A percentile compares a stretch with the other conserved stretches of the same genome.
Evolutionary conservation across 2,888 invertebrate species (phyloP).

Genomic region (Hofmannophila pseudospretella): DNA sequence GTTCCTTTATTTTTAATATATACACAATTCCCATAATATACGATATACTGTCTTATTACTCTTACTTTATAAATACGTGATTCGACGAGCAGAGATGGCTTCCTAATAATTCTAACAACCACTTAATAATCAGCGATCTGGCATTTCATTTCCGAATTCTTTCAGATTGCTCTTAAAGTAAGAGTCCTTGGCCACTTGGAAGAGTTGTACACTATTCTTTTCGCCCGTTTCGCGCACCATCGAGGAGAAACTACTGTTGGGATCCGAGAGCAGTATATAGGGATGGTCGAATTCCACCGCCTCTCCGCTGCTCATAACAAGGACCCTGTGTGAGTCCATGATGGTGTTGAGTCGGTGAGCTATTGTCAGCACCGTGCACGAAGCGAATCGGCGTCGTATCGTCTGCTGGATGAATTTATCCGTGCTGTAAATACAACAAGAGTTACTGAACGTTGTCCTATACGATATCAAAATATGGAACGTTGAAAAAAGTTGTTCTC

Average conservation of each 20-base stretch:
- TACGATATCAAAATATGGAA: not conserved
- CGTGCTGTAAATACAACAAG: slow-evolving; percentile 41
- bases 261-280: slow-evolving; percentile 76
- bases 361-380: slow-evolving; percentile 92
- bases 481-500: slow-evolving; percentile 35
- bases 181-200: slow-evolving; percentile 53
- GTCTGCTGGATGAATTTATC: slow-evolving; percentile 90
- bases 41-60: no score
- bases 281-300: slow-evolving; percentile 85
- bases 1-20: no score
- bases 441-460: not conserved
- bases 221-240: slow-evolving; percentile 84
- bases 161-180: slow-evolving; percentile 35
- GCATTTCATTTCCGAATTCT: slow-evolving; percentile 8
- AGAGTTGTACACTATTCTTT: slow-evolving; percentile 46
- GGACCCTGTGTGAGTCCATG: slow-evolving; percentile 92
- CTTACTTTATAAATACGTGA: no score
- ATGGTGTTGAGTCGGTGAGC: slow-evolving; percentile 94
- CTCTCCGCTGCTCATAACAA: slow-evolving; percentile 90
- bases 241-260: slow-evolving; percentile 77
- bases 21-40: no score
- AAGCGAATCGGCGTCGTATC: slow-evolving; percentile 84
- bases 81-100: not conserved
- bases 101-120: not conserved
- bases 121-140: not conserved